phyloP scores from a whole-genome alignment of 2,888 invertebrate species.

The Baronia brevicornis region DNA sequence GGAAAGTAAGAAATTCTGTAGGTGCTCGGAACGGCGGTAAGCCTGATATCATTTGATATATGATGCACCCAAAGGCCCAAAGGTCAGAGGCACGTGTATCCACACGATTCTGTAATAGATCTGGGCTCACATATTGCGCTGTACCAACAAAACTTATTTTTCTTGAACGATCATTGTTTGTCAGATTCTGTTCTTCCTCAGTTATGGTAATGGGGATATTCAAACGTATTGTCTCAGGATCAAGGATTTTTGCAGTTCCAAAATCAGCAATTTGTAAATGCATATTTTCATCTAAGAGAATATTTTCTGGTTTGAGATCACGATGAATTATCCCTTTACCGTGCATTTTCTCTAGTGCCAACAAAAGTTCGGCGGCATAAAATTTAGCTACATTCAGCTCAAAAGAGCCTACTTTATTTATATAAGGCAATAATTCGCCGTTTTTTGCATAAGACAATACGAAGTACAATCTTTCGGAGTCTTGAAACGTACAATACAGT shows the following conservation, averaged over 20 bases:
- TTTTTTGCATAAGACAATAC: slow-evolving; percentile 96
- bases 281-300: slow-evolving; percentile 95
- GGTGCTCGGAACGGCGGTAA: slow-evolving; percentile 93
- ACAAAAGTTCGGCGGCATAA: slow-evolving; percentile 94
- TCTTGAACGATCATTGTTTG: slow-evolving; percentile 69
- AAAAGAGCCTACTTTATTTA: slow-evolving; percentile 93
- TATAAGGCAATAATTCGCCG: slow-evolving; percentile 94
- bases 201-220: slow-evolving; percentile 25
- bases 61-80: slow-evolving; percentile 98
- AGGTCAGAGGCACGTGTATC: slow-evolving; percentile 89
- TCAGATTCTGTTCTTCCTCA: slow-evolving; percentile 37
- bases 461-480: slow-evolving; percentile 93
- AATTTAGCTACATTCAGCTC: slow-evolving; percentile 92
- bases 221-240: slow-evolving; percentile 45
- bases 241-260: slow-evolving; percentile 93
- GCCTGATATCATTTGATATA: slow-evolving; percentile 98
- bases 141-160: slow-evolving; percentile 97
- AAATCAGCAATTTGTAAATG: slow-evolving; percentile 98
- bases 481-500: slow-evolving; percentile 98
- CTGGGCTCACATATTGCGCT: slow-evolving; percentile 99
- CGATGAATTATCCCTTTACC: slow-evolving; percentile 92
- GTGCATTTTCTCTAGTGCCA: slow-evolving; percentile 94
- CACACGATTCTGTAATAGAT: slow-evolving; percentile 88
- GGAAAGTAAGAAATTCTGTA: slow-evolving; percentile 96
- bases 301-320: slow-evolving; percentile 98